Conservation (phyloP, 2,113 vertebrate genomes). For the Barnardius zonarius region DNA sequence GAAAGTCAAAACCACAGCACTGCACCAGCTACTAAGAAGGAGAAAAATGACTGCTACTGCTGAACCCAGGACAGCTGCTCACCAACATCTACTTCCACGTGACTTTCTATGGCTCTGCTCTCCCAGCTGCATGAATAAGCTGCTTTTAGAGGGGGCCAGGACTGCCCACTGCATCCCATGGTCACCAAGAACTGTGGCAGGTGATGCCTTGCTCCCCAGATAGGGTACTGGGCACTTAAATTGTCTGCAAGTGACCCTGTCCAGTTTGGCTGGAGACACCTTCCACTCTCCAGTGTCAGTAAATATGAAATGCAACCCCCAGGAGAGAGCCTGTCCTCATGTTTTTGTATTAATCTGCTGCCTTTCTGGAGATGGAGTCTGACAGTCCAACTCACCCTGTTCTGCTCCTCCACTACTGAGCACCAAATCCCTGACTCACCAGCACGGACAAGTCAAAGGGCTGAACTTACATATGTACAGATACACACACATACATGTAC, state of each 20-base stretch:
- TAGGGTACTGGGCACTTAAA: neutral
- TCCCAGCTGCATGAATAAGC: neutral
- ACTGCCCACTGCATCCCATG: neutral
- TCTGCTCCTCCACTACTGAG: neutral
- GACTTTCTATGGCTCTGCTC: neutral
- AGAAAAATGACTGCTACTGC: too few species aligned
- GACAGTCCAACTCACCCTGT: neutral
- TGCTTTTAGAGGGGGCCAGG: neutral
- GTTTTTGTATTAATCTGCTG: neutral
- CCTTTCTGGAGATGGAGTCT: neutral
- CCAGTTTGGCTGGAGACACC: neutral
- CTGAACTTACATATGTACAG: fast-evolving
- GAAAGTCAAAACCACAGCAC: too few species aligned
- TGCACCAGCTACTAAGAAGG: too few species aligned
- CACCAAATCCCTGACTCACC: neutral
- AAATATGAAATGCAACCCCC: neutral
- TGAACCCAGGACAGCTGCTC: neutral
- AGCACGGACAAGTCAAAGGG: neutral
- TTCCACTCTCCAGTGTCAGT: neutral
- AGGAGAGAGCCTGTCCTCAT: neutral
- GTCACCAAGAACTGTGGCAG: neutral
- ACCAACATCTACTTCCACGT: neutral
- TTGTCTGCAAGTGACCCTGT: neutral
- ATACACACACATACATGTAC: neutral
- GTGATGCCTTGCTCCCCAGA: neutral